Base-by-base conservation (phyloP, 2,797 vertebrate genomes). In the Hypotaenidia philippensis region DNA sequence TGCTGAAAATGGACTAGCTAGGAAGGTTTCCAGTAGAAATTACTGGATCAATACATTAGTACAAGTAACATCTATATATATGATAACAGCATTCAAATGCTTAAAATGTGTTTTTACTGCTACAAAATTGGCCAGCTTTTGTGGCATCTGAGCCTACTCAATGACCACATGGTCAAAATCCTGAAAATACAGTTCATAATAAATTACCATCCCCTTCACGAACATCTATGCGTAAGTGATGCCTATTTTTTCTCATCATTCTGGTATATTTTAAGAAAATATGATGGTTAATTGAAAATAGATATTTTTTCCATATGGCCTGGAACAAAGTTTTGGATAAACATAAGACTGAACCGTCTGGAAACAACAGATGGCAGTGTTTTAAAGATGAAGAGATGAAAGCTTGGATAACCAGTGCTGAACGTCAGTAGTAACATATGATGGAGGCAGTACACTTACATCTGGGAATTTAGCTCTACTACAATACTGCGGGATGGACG, bases 321-420 rank as follows among this genome's bases (percentile, higher is more conserved):
- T 87, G 85, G 75, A 90, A 94, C 69, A 81, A 90, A 87, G 61
- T 93, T 95, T 94, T 94, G 89, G 85, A 92, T 96, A 94, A 95
- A 94, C 61, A 97, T 76, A 90, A 93, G 89, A 83, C 57, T 45
- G 70, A 94, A 65, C 89, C 31, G 61, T 87, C 92, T 96, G 90
- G 92, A 90, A 96, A 95, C 95, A 97, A 97, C 96, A 96, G 93
- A 96, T 96, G 96, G 90, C 95, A 94, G 93, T 95, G 81, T 96
- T 94, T 96, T 93, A 95, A 96, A 96, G 92, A 94, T 0, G 83
- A 83, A 96, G 88, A 93, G 80, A 92, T 91, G 77, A 81, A 95
- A 93, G 72, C 79, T 83, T 89, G 89, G 82, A n/a, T 83, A 86
- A 91, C 66, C 87, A 89, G 64, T 47, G 36, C 80, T 90, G 59